Evolutionary conservation across 2,113 vertebrate genomes (phyloP), one percentile per base, ranked within the genome.

Genomic region (Oreochromis tanganicae): DNA sequence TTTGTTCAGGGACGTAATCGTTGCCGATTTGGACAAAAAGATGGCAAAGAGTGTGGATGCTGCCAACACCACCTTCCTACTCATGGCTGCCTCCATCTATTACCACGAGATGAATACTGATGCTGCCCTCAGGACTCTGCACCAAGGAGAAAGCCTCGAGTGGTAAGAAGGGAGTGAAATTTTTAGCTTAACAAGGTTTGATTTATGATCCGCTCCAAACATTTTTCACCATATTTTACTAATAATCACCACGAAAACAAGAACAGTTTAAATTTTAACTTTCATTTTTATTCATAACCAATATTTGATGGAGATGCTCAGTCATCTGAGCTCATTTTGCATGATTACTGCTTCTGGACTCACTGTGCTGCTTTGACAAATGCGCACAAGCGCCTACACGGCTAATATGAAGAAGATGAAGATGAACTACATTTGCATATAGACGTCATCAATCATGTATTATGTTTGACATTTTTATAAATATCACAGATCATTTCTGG

Each of bases 41-140:
- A 98, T 99, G 98, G 94, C 96, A 3, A 97, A 97, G 88, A 99
- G 96, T 0, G 96, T 99, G 10, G 98, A 98, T 2, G 95, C 97
- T 7, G 85, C 97, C 80, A 98, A 99, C 84, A 97, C 95, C 3
- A 98, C 97, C 1, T 99, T 99, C 95, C 93, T 99, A 75, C 95
- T 99, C 63, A 98, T 99, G 98, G 98, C 98, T 0, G 98, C 97
- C 0, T 97, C 98, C 24, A 95, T 99, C 91, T 99, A 98, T 84
- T 94, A 97, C 93, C 98, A 99, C 0, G 97, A 98, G 80, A 90
- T 94, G 78, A 98, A 99, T 81, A 96, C 96, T 0, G 98, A 99
- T 0, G 97, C 98, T 0, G 98, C 98, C 0, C 95, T 99, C 57
- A 95, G 98, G 2, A 79, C 97, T 0, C 95, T 99, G 82, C 98